Evolutionary conservation across 2,888 invertebrate genomes (phyloP).

Genomic region (Leptopilina drosophilae): DNA sequence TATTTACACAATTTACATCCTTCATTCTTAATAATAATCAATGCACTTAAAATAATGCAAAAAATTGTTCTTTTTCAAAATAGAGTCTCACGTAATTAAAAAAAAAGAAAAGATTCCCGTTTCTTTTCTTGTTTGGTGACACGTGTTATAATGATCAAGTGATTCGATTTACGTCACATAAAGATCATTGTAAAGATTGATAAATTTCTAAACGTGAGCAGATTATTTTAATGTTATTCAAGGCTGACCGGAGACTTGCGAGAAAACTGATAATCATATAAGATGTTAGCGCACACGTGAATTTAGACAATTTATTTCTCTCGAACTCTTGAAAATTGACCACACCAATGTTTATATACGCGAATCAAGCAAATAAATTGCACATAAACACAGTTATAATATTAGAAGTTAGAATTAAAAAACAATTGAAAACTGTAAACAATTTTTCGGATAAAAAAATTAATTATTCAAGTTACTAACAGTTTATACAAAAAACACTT

Average conservation of each 20-base stretch:
- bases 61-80: neutral
- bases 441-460: neutral
- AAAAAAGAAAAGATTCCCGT: constrained; percentile 26
- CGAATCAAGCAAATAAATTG: neutral
- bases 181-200: constrained; percentile 32
- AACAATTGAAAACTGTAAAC: neutral
- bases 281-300: neutral
- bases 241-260: constrained; percentile 17
- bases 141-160: constrained; percentile 30
- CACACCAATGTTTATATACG: neutral
- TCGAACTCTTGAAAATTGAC: neutral
- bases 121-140: constrained; percentile 13
- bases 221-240: constrained; percentile 36
- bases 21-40: constrained; percentile 3
- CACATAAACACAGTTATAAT: neutral
- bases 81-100: neutral
- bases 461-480: neutral
- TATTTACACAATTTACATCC: neutral
- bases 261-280: constrained; percentile 5
- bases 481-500: no score
- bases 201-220: constrained; percentile 31
- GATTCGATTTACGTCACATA: constrained; percentile 23
- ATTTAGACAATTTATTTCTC: neutral
- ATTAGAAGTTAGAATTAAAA: neutral
- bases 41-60: neutral